Percentiles rank a stretch among this genome's conserved stretches.
Conservation (phyloP, 2,113 vertebrate genomes). For the Lophotis ruficrista region DNA sequence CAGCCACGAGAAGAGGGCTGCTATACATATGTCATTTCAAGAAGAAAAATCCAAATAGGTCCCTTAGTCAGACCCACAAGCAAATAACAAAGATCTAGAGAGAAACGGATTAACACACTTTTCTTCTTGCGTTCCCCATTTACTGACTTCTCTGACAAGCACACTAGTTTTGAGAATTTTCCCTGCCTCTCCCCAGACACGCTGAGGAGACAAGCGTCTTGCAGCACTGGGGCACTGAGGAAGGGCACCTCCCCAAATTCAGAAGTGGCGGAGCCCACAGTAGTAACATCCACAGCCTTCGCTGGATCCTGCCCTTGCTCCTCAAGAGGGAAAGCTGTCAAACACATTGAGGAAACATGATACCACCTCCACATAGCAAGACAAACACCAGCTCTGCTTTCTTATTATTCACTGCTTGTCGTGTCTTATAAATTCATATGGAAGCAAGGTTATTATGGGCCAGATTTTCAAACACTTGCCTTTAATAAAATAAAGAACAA, state of each 20-base stretch:
- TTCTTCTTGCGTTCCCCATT: background rate
- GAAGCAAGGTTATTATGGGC: background rate
- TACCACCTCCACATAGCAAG: background rate
- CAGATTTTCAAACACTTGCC: background rate
- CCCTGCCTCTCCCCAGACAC: background rate
- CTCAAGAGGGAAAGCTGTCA: background rate
- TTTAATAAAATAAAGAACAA: background rate
- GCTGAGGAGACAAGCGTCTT: background rate
- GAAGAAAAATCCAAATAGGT: background rate
- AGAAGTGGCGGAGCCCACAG: background rate
- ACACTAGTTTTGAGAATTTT: background rate
- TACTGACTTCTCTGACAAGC: background rate
- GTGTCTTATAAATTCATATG: background rate
- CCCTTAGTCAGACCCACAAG: background rate
- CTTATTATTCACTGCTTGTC: background rate
- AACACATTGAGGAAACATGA: background rate
- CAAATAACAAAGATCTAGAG: background rate
- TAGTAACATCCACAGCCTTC: background rate
- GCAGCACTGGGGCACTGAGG: rapidly evolving
- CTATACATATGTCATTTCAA: rapidly evolving
- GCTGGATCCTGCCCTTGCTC: background rate
- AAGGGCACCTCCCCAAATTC: background rate
- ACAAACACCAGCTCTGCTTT: background rate
- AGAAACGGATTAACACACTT: background rate
- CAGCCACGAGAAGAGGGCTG: background rate